phyloP scores from a whole-genome alignment of 2,797 vertebrate species.

The Mus minutoides region DNA sequence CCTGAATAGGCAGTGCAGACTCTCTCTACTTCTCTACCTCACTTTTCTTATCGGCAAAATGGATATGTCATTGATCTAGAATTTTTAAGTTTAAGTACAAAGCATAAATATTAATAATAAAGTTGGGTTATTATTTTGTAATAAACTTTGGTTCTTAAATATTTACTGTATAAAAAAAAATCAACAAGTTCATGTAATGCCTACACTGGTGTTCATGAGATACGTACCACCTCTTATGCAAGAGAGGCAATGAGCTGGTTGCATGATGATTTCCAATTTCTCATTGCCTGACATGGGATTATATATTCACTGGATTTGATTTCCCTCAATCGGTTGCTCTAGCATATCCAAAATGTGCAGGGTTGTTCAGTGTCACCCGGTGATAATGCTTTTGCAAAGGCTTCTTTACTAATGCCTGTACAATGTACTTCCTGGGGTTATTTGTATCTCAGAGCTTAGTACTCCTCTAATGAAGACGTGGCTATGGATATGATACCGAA shows the following conservation, averaged over 20 bases:
- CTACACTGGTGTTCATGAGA: background rate
- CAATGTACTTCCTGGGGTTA: no score
- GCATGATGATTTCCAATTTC: background rate
- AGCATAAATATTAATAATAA: slow-evolving; percentile 4
- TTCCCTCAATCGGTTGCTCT: background rate
- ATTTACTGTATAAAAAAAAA: background rate
- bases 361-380: background rate
- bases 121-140: background rate
- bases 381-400: background rate
- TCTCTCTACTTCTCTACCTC: background rate
- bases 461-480: background rate
- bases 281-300: background rate
- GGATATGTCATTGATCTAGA: background rate
- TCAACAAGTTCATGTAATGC: background rate
- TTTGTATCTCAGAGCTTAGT: background rate
- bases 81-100: background rate
- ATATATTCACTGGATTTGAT: background rate
- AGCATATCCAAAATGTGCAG: background rate
- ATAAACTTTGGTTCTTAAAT: slow-evolving; percentile 33
- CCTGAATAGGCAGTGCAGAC: background rate
- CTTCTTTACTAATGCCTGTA: background rate
- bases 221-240: no score
- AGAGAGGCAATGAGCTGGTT: background rate
- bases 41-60: slow-evolving; percentile 16
- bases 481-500: background rate